phyloP scores from a whole-genome alignment of 2,797 vertebrate genomes.

The Mormyrus hasselquistii region DNA sequence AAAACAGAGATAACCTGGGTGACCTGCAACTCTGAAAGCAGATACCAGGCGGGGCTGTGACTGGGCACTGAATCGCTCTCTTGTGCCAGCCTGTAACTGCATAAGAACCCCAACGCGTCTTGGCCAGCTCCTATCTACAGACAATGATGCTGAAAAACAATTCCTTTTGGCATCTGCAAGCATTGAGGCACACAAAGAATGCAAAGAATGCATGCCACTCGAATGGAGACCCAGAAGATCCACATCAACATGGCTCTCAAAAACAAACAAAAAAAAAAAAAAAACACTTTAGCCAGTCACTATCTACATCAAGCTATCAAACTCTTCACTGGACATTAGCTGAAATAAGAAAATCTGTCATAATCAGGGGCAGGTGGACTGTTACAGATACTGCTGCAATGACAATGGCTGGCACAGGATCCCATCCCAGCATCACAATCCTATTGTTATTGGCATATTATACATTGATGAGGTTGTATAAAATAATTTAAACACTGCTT shows the following conservation, averaged over 20 bases:
- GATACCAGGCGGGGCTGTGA: neutral
- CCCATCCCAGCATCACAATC: neutral
- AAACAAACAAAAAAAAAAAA: neutral
- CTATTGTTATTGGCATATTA: too few species aligned
- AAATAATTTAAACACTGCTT: too few species aligned
- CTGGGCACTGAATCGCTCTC: neutral
- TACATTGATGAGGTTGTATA: too few species aligned
- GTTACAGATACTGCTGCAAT: neutral
- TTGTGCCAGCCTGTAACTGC: neutral
- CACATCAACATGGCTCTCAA: neutral
- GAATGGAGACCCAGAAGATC: neutral
- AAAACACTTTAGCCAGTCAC: neutral
- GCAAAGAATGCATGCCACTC: neutral
- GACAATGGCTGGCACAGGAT: neutral
- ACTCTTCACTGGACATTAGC: neutral
- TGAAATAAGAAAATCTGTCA: neutral
- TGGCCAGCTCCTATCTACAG: neutral
- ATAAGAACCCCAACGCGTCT: neutral
- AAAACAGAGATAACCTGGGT: neutral
- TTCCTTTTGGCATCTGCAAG: neutral
- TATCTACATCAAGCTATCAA: neutral
- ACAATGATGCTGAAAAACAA: neutral
- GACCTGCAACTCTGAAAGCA: neutral
- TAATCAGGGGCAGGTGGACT: neutral
- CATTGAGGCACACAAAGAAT: neutral